Evolutionary conservation across 2,797 vertebrate species (phyloP).

Genomic region (Crenichthys baileyi): DNA sequence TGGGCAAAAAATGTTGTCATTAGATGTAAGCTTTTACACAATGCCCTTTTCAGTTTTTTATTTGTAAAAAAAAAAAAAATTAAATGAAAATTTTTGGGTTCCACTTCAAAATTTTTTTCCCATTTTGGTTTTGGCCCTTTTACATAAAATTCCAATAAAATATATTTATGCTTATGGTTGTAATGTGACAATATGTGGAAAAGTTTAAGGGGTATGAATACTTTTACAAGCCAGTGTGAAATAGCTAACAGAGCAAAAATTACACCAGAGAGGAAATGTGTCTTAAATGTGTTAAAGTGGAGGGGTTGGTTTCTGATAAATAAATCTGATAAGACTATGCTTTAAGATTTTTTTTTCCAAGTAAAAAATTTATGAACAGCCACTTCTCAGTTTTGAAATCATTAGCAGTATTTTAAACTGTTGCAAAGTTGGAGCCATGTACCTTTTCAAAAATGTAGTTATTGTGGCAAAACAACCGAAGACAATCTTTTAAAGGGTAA

Average conservation of each 20-base stretch:
- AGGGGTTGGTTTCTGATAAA: neutral
- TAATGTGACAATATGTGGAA: too few relatives aligned
- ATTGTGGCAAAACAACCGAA: neutral
- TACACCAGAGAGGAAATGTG: conserved; percentile 16
- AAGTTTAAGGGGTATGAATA: too few relatives aligned
- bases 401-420: neutral
- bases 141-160: too few relatives aligned
- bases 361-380: neutral
- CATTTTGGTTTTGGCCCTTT: too few relatives aligned
- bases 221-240: neutral
- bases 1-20: too few relatives aligned
- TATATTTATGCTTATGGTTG: too few relatives aligned
- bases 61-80: too few relatives aligned
- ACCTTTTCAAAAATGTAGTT: neutral
- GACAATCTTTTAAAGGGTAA: neutral
- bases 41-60: too few relatives aligned
- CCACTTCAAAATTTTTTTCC: too few relatives aligned
- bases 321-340: neutral
- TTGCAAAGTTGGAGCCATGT: neutral
- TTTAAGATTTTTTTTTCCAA: neutral
- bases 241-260: conserved; percentile 19
- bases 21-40: too few relatives aligned
- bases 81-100: too few relatives aligned
- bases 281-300: conserved; percentile 11
- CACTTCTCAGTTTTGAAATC: neutral